Base-by-base conservation (phyloP, 2,113 vertebrate species). In the Arvicanthis niloticus region DNA sequence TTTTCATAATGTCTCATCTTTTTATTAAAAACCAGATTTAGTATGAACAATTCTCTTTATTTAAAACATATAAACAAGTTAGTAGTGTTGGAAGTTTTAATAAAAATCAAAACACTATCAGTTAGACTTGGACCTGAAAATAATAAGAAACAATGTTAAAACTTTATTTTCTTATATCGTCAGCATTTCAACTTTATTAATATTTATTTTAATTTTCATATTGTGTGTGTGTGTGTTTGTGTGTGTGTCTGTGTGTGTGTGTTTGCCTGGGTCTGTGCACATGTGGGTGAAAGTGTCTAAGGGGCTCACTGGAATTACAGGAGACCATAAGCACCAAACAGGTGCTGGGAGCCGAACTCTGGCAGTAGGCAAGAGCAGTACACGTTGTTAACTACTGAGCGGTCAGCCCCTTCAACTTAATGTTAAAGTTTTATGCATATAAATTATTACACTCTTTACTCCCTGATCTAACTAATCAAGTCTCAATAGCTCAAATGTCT, bases 51-150 rank as follows among this genome's bases (percentile, higher is more conserved):
- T 93, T 22, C 2, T 91, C 89, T 53, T 88, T 5, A 8, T 91
- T 96, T 91, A 67, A 95, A 88, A 96, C 82, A 77, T 91, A 62
- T 62, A 29, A 94, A 93, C 94, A 88, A 78, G 48, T 70, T 31
- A 12, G 48, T 93, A 3, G 78, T 94, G 77, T 19, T 42, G 15
- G 7, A 15, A 29, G 40, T 40, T 88, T 75, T 42, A 4, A 77
- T 81, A 96, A 93, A 86, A 72, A 93, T 37, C 29, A 60, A 82
- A 60, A 16, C 65, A n/a, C 19, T 12, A 72, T 4, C 89, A 48
- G 11, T 6, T 29, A 67, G 67, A 13, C 51, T 95, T 91, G 82
- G 24, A 37, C 31, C 48, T 82, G 9, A 37, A 89, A 93, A 81
- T 19, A 53, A 31, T 70, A 48, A 86, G 12, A 70, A 53, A 91